These are phyloP conservation scores for Cephalotes varians DNA, from an alignment of 2,888 invertebrate species.

Conservation along the genomic window DNA sequence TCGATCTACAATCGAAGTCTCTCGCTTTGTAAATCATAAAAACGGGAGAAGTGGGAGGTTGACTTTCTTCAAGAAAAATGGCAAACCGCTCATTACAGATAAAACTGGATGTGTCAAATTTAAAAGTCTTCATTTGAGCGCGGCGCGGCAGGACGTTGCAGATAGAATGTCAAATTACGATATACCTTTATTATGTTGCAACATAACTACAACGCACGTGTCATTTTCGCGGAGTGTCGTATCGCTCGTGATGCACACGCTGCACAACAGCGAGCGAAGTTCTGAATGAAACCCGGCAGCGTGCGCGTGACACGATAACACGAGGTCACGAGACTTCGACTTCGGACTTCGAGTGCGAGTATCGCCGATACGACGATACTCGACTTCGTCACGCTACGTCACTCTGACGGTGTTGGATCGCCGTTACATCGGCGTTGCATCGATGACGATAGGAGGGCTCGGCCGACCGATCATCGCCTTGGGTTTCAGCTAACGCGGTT, in stretches of 20 bases:
- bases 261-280: conserved; percentile 6
- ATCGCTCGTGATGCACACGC: neutral
- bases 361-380: conserved; percentile 1
- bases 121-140: neutral
- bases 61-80: neutral
- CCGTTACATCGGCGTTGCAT: conserved; percentile 13
- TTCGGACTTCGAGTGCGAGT: conserved; percentile 2
- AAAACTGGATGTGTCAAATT: neutral
- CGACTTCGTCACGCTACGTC: conserved; percentile 37
- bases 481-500: neutral
- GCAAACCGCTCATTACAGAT: neutral
- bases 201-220: neutral
- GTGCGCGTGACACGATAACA: neutral
- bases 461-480: neutral
- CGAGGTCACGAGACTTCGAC: conserved; percentile 29
- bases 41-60: neutral
- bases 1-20: too few relatives aligned
- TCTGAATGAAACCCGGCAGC: conserved; percentile 38
- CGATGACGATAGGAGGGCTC: conserved; percentile 25
- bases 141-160: too few relatives aligned
- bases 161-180: neutral
- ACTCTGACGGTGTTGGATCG: conserved; percentile 12
- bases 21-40: neutral
- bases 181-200: neutral
- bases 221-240: neutral